phyloP scores from a whole-genome alignment of 2,888 invertebrate genomes.

The Spilarctia lutea region DNA sequence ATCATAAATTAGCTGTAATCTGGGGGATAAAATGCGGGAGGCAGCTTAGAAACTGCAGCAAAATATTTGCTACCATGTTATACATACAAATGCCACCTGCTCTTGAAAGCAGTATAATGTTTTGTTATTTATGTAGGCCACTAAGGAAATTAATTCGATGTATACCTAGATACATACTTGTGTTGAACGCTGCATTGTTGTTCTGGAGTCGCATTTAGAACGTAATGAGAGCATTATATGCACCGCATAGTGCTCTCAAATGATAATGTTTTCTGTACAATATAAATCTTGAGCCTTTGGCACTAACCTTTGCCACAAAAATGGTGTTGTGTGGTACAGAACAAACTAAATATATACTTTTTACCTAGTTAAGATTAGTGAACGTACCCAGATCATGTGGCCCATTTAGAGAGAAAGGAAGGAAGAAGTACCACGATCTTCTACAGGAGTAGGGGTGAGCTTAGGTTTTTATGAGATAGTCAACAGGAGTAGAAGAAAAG shows the following conservation, averaged over 20 bases:
- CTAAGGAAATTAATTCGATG: conserved; percentile 19
- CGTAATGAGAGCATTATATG: background rate
- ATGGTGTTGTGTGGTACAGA: background rate
- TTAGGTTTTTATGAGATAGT: no score
- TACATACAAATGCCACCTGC: conserved; percentile 28
- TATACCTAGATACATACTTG: background rate
- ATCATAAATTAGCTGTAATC: conserved; percentile 41
- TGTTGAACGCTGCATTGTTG: background rate
- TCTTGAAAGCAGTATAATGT: conserved; percentile 40
- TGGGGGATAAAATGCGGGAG: conserved; percentile 29
- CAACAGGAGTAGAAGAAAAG: no score
- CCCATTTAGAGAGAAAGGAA: no score
- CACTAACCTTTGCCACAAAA: background rate
- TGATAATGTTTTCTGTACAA: background rate
- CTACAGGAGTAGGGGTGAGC: no score
- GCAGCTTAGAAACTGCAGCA: conserved; percentile 37
- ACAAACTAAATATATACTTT: no score
- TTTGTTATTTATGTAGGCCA: conserved; percentile 42
- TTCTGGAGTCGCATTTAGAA: background rate
- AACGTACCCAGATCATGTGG: no score
- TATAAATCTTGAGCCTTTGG: background rate
- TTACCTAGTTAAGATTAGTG: no score
- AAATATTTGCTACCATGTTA: conserved; percentile 32
- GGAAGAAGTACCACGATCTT: no score
- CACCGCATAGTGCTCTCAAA: background rate